These are phyloP conservation scores for Frankliniella fusca DNA, from an alignment of 2,888 invertebrate species.

Conservation along the genomic window DNA sequence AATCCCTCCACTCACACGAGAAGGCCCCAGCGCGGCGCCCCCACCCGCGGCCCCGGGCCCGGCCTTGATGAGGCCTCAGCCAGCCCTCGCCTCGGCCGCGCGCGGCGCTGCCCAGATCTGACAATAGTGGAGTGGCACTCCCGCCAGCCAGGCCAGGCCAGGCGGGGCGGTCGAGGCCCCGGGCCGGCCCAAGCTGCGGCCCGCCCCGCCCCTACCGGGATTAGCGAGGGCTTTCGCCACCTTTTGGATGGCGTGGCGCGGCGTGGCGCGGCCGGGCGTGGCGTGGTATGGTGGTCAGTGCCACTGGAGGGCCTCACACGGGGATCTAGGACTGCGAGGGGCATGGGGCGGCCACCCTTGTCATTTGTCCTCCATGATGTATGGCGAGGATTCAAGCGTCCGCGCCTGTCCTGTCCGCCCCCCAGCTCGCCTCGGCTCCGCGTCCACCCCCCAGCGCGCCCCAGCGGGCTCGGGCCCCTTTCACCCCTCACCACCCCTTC, in stretches of 20 bases:
- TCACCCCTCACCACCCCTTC: background rate
- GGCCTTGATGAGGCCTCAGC: too few species aligned
- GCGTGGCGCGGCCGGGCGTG: background rate
- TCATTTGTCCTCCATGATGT: conserved; percentile 19
- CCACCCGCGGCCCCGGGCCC: too few species aligned
- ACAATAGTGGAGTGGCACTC: too few species aligned
- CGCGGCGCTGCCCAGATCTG: too few species aligned
- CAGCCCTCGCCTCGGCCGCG: too few species aligned
- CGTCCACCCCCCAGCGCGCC: background rate
- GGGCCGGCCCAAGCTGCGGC: background rate
- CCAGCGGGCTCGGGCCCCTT: background rate
- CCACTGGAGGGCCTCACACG: background rate
- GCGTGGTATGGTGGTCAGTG: background rate
- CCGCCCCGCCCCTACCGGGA: background rate
- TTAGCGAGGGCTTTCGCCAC: conserved; percentile 13
- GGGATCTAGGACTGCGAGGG: background rate
- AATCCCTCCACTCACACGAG: too few species aligned
- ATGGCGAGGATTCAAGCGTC: conserved; percentile 7
- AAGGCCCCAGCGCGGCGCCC: too few species aligned
- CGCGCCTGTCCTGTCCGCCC: background rate
- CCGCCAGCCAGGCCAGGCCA: too few species aligned
- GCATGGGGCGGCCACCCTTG: background rate
- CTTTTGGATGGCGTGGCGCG: background rate
- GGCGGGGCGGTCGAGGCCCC: too few species aligned
- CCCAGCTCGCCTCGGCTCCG: background rate